Base-by-base conservation (phyloP, 1,140 invertebrate genomes). In the Leptinotarsa texana region DNA sequence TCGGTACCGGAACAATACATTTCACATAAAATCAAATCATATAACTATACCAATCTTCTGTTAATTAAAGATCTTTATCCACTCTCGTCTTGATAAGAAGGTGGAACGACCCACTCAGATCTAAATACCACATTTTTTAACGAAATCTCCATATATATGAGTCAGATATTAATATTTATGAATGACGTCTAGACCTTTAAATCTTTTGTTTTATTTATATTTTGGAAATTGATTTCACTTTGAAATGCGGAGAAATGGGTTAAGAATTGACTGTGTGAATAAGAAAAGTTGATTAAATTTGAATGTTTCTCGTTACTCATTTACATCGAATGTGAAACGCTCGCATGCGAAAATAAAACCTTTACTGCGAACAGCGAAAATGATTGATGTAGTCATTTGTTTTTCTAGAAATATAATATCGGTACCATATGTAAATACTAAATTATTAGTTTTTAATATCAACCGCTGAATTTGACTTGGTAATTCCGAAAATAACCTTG, bases 201-300 rank as follows among this genome's bases (percentile, higher is more conserved):
- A 47, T 69, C 67, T 27, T 69, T 21, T 69, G 67, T 49, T 69
- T 69, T 69, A 69, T 69, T 65, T 21, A 69, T 21, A 69, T 69
- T 69, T 69, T 33, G 42, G 67, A 69, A 69, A 69, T 33, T 69
- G 67, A 69, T 69, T 69, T 69, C 27, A 69, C 67, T 69, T 69
- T 33, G 67, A 69, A 69, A 69, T 69, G 2, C n/a, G n/a, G 17
- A 48, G 47, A 48, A 69, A 69, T 47, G 27, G 67, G 67, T 33
- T 69, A 47, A 42, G 47, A 48, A 69, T 47, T 69, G 27, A 69
- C 27, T 69, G 27, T 67, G 24, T 33, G 18, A 47, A 48, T 69
- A 42, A 69, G 15, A 21, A 69, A 48, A 69, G 22, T 48, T 27
- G 67, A 47, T 69, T 69, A 69, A 69, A 69, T 47, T 69, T 69